Evolutionary conservation across 1,140 invertebrate genomes (phyloP).

Genomic region (Steinernema khuongi): DNA sequence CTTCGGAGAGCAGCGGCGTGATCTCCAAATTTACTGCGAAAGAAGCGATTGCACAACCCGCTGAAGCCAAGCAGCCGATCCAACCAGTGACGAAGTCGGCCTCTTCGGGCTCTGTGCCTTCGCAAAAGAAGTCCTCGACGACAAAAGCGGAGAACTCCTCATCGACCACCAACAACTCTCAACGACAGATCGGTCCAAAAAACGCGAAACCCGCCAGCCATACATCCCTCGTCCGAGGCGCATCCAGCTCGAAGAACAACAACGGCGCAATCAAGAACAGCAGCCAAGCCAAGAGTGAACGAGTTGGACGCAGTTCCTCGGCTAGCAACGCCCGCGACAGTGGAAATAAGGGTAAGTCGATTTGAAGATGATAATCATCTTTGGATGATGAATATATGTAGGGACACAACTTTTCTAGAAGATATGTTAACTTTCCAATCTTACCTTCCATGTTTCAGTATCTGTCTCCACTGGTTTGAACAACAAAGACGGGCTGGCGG

Average conservation of each 20-base stretch:
- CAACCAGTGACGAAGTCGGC: slow-evolving; percentile 49
- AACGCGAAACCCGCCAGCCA: slow-evolving; percentile 57
- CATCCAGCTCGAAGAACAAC: slow-evolving; percentile 49
- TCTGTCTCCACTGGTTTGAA: slow-evolving; percentile 19
- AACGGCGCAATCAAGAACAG: slow-evolving; percentile 46
- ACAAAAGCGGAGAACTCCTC: not conserved
- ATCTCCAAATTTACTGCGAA: slow-evolving; percentile 23
- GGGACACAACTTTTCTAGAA: not conserved
- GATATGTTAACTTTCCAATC: too few species aligned
- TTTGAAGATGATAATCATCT: not conserved
- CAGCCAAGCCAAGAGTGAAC: slow-evolving; percentile 53
- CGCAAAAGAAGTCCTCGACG: not conserved
- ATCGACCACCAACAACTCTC: not conserved
- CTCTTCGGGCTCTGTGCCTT: not conserved
- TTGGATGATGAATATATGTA: not conserved
- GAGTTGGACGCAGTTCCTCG: slow-evolving; percentile 10
- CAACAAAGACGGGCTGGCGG: slow-evolving; percentile 53
- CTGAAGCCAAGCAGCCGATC: slow-evolving; percentile 59
- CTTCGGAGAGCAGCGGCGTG: slow-evolving; percentile 66
- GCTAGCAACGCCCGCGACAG: slow-evolving; percentile 40
- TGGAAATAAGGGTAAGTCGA: slow-evolving; percentile 35
- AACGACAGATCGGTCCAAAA: slow-evolving; percentile 45
- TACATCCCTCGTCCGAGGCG: slow-evolving; percentile 27
- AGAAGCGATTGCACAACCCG: slow-evolving; percentile 39
- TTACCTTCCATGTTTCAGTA: too few species aligned